Evolutionary conservation across 2,113 vertebrate genomes (phyloP), one percentile per base, ranked within the genome.

Genomic region (Daubentonia madagascariensis): DNA sequence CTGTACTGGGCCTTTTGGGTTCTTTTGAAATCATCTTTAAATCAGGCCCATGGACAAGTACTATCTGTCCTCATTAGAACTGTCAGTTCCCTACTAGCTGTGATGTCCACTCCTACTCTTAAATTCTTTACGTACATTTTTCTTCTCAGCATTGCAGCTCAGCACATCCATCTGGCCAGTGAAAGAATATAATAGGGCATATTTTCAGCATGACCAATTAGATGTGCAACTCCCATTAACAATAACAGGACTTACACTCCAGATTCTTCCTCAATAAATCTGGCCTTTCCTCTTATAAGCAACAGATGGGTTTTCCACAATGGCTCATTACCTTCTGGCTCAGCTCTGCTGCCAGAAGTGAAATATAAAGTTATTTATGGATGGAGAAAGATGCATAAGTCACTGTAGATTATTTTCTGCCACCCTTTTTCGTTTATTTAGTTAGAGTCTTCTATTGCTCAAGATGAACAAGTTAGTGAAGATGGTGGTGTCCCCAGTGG

Each of bases 231-330:
- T 98, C 93, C 98, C 98, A 98, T 98, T 98, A 99, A 98, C 94
- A 98, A 54, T 93, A 98, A 98, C 76, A 75, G 97, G 96, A 93
- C 97, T 98, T 97, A 85, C 35, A 84, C 87, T 97, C 97, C 97
- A 98, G 97, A 98, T 97, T 98, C 95, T 98, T 97, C 94, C 97
- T 98, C 94, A 94, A 67, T 98, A 98, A 98, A 98, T 98, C 93
- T 93, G 98, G 95, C 91, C 96, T 98, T 99, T 98, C 92, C 97
- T 98, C 98, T 98, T 97, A 98, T 96, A 98, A 99, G 98, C 98
- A 99, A 99, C 98, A 99, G 98, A 99, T 99, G 99, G 98, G 98
- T 98, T 99, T 98, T 98, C 97, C 98, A 99, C 99, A 98, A 98
- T 98, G 98, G 98, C 96, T 99, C 98, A 99, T 99, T 99, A 98